Conservation (phyloP, 2,888 invertebrate species). For the Autographa pulchrina region DNA sequence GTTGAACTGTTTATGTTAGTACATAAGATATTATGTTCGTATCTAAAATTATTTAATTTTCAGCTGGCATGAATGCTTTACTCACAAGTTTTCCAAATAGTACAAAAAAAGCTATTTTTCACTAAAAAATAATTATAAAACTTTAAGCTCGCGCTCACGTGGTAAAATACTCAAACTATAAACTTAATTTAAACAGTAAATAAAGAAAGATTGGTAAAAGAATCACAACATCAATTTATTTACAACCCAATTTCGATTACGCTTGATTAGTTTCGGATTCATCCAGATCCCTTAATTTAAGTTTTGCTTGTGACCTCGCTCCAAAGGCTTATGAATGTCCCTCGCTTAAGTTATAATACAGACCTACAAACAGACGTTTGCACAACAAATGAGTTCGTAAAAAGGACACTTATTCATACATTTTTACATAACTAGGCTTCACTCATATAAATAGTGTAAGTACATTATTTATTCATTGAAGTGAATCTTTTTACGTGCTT, state of each 20-base stretch:
- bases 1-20: too few species aligned
- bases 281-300: slow-evolving; percentile 9
- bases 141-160: not conserved
- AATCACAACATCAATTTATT: not conserved
- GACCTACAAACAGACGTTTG: not conserved
- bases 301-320: slow-evolving; percentile 6
- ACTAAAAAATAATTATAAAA: not conserved
- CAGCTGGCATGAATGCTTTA: too few species aligned
- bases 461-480: slow-evolving; percentile 11
- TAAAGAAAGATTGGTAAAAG: not conserved
- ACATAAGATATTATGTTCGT: too few species aligned
- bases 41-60: too few species aligned
- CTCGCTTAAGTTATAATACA: slow-evolving; percentile 1
- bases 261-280: slow-evolving; percentile 8
- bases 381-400: not conserved
- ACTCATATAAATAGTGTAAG: not conserved
- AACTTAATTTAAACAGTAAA: not conserved
- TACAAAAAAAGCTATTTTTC: too few species aligned
- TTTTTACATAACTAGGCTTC: not conserved
- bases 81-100: too few species aligned
- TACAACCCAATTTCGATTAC: not conserved
- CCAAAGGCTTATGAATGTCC: slow-evolving; percentile 3
- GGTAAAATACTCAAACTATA: not conserved
- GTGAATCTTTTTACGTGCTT: slow-evolving; percentile 20
- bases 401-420: not conserved